Evolutionary conservation across 2,797 vertebrate species (phyloP), one percentile per base, ranked within the genome.

Genomic region (Eleutherodactylus coqui): DNA sequence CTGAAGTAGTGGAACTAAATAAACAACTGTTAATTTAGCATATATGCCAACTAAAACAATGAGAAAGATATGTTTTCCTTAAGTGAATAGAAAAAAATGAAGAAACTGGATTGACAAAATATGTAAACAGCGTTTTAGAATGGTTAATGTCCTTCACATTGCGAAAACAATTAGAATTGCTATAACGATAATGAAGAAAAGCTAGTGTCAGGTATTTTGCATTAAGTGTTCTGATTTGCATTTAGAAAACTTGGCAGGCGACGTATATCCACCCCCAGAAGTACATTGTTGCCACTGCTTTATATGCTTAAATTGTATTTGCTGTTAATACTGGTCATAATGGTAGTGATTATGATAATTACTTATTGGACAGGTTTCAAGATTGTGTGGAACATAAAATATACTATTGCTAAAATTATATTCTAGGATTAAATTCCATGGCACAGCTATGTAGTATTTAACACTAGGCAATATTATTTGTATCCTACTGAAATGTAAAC

Each of bases 281-380:
- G 43, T 49, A 47, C 43, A 75, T 75, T 75, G 73, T 51, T 47
- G 43, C 45, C 27, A 32, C 27, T 75, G 43, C 73, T 75, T 75
- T 75, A 51, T 75, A 75, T 51, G 73, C n/a, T 51, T 32, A 49
- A 47, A 51, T 75, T 75, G 43, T 75, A 75, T 75, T 49, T 51
- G 43, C n/a, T 49, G 73, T 75, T 75, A 75, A 51, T 47, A 75
- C 73, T 75, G 73, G 47, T 75, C 73, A 75, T 75, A 47, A 75
- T 49, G 72, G 73, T 32, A 34, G 47, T 75, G 29, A 75, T 75
- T 47, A 75, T 51, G 73, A 47, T 75, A 75, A 75, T 75, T 75
- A 75, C 47, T 29, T 51, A 17, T 51, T 51, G 73, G 45, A 75
- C 45, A 49, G 47, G 73, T 29, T 75, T 75, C 73, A 75, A 51